Evolutionary conservation across 2,888 invertebrate genomes (phyloP).

Genomic region (Drosophila rellima): DNA sequence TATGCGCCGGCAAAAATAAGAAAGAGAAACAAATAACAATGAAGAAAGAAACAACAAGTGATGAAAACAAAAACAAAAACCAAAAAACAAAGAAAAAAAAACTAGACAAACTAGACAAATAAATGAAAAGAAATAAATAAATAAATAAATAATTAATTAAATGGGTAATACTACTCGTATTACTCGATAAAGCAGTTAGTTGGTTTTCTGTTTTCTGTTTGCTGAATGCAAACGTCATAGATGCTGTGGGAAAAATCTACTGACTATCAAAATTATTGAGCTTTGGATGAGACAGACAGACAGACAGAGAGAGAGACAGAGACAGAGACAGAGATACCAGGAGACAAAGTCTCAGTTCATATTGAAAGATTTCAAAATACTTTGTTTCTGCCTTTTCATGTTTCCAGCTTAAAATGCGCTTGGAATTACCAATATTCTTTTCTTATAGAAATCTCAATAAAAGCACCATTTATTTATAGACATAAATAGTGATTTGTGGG

Average conservation of each 20-base stretch:
- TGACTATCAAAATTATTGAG: constrained; percentile 21
- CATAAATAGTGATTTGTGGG: neutral
- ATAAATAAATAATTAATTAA: constrained; percentile 8
- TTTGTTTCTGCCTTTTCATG: constrained; percentile 49
- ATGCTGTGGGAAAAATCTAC: constrained; percentile 42
- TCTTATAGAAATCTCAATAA: constrained; percentile 8
- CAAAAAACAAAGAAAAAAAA: constrained; percentile 18
- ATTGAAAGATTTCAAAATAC: constrained; percentile 6
- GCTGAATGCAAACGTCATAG: constrained; percentile 32
- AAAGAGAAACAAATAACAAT: constrained; percentile 4
- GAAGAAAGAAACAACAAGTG: constrained; percentile 1
- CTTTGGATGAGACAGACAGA: constrained; percentile 27
- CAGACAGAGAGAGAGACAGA: neutral
- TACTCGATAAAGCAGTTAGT: neutral
- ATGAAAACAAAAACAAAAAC: constrained; percentile 19
- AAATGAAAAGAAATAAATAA: constrained; percentile 20
- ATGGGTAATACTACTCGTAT: neutral
- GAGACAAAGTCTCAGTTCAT: neutral
- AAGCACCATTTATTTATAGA: constrained; percentile 45
- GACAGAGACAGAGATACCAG: neutral
- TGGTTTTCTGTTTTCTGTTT: neutral
- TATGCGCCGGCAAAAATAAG: constrained; percentile 52
- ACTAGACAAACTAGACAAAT: constrained; percentile 7
- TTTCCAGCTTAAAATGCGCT: constrained; percentile 45
- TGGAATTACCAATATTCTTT: constrained; percentile 54